phyloP scores from a whole-genome alignment of 2,888 invertebrate species.

The Napeogenes sylphis region DNA sequence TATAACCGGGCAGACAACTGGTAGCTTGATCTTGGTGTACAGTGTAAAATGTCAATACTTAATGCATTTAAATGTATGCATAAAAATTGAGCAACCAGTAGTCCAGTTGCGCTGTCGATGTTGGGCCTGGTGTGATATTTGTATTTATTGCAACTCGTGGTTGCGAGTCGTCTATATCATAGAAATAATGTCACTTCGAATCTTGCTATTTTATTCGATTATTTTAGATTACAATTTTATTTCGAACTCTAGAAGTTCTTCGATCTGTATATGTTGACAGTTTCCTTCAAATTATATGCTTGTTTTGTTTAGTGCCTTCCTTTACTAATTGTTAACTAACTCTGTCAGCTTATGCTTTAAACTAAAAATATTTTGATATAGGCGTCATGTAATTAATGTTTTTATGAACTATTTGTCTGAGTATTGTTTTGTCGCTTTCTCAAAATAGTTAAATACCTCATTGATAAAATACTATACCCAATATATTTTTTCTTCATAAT shows the following conservation, averaged over 20 bases:
- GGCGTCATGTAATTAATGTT: too few species aligned
- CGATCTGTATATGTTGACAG: conserved; percentile 24
- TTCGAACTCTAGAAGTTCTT: conserved; percentile 12
- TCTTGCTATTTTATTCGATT: conserved; percentile 12
- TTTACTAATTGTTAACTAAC: conserved; percentile 9
- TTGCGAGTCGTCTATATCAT: conserved; percentile 28
- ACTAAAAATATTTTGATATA: too few species aligned
- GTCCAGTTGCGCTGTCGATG: background rate
- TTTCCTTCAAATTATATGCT: conserved; percentile 11
- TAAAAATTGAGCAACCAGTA: too few species aligned
- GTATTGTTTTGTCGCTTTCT: background rate
- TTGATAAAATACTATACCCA: background rate
- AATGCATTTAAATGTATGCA: too few species aligned
- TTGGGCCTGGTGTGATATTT: conserved; percentile 28
- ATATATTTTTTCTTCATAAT: background rate
- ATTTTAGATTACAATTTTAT: conserved; percentile 8
- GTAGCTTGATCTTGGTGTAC: background rate
- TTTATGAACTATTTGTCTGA: background rate
- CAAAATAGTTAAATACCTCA: background rate
- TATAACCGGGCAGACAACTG: background rate
- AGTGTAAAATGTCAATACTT: background rate
- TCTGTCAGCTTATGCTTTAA: conserved; percentile 5
- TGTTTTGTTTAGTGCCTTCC: conserved; percentile 15
- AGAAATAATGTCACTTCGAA: conserved; percentile 24
- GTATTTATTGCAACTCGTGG: conserved; percentile 34